A percentile compares a stretch with the other conserved stretches of the same genome.
phyloP scores from a whole-genome alignment of 2,888 invertebrate species.

The Stramonita haemastoma region DNA sequence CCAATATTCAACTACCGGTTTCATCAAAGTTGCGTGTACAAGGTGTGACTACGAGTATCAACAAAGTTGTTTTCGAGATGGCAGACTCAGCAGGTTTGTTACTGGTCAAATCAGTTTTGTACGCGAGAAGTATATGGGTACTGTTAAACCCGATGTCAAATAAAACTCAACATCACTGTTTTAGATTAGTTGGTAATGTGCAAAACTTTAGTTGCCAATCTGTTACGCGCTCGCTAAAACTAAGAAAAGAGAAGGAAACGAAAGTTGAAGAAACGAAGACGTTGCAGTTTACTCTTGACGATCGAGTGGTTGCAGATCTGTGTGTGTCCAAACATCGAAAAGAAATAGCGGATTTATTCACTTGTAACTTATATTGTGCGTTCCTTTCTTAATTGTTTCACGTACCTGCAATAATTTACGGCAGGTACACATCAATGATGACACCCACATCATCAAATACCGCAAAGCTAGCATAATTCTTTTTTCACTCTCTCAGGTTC shows the following conservation, averaged over 20 bases:
- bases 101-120: background rate
- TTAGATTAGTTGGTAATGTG: background rate
- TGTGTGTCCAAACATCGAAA: no score
- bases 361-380: no score
- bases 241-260: background rate
- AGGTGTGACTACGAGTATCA: background rate
- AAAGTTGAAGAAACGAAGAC: conserved; percentile 15
- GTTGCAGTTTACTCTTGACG: background rate
- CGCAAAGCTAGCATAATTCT: no score
- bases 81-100: conserved; percentile 39
- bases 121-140: background rate
- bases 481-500: no score
- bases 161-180: no score
- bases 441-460: no score
- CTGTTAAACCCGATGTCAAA: background rate
- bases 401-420: no score
- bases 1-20: conserved; percentile 43
- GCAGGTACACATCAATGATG: no score
- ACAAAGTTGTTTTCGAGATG: conserved; percentile 15
- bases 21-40: conserved; percentile 45
- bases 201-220: background rate
- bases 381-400: no score
- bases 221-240: background rate
- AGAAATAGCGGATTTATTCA: no score
- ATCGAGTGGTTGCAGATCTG: no score